Evolutionary conservation across 1,140 invertebrate genomes (phyloP), one percentile per base, ranked within the genome.

Genomic region (Sitophilus oryzae): DNA sequence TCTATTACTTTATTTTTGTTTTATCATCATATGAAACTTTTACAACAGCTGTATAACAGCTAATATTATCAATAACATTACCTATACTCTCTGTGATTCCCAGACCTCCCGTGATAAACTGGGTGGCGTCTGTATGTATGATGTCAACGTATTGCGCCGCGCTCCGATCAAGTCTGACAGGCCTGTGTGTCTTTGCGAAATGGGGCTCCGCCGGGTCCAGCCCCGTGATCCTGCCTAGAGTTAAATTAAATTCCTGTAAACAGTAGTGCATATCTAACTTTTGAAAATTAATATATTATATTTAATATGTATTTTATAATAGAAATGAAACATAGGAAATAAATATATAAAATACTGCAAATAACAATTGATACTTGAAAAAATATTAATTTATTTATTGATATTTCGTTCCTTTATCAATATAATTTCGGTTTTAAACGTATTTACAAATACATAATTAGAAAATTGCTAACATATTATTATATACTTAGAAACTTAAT

Each of bases 181-280:
- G 79, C 4, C 84, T 79, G 41, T 85, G 80, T 0, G 89, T 86
- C 56, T 88, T 84, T 59, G 87, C 85, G 73, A 96, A 96, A 67
- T 93, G 85, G 0, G 93, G 93, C 52, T 91, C 90, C 0, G 93
- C 93, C 0, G 93, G 93, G 74, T 97, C 93, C 59, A 96, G 65
- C 1, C 89, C 92, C 70, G 77, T 74, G 59, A 82, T 84, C 37
- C 82, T 68, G 11, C 82, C 86, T n/a, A 90, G 59, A 55, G 75
- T 82, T 2, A 85, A 63, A 46, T 78, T 78, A 58, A 81, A 85
- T 58, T 79, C 77, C 72, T 79, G 65, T 19, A 74, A 74, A n/a
- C 6, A 10, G 10, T 38, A n/a, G 10, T 8, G 16, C 15, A 44
- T 18, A 14, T 1, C 9, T 41, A 14, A 14, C n/a, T 14, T 1